Conservation (phyloP, 1,140 invertebrate species). For the Drosophila nikananu region DNA sequence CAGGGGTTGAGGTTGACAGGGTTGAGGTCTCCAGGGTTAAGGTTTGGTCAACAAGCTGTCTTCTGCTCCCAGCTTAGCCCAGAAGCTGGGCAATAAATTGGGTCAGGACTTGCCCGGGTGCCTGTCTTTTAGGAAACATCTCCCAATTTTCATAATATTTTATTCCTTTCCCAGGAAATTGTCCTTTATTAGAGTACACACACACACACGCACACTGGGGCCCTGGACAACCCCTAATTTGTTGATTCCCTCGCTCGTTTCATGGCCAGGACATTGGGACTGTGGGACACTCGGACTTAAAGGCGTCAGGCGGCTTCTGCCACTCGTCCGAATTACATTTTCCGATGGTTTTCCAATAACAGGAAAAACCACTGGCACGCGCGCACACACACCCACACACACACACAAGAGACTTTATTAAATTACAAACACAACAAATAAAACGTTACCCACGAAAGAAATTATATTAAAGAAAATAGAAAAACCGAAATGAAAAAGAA, state of each 20-base stretch:
- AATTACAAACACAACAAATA: conserved; percentile 20
- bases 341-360: conserved; percentile 46
- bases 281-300: conserved; percentile 23
- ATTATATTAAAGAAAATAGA: not conserved
- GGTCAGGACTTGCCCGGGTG: conserved; percentile 30
- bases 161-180: not conserved
- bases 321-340: conserved; percentile 15
- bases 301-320: conserved; percentile 11
- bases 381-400: conserved; percentile 8
- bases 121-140: not conserved
- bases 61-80: conserved; percentile 41
- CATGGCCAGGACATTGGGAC: conserved; percentile 46
- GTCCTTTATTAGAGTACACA: not conserved
- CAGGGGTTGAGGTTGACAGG: conserved; percentile 13
- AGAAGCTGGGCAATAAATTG: conserved; percentile 52
- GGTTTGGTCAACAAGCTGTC: conserved; percentile 9
- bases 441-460: not conserved
- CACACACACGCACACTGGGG: not conserved
- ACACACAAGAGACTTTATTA: conserved; percentile 9
- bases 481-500: conserved; percentile 8
- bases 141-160: not conserved
- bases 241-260: conserved; percentile 38
- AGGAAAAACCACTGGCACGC: conserved; percentile 47
- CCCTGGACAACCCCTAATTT: conserved; percentile 47
- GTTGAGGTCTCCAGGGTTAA: conserved; percentile 14